Percentiles rank a stretch among this genome's conserved stretches.
Evolutionary conservation across 2,888 invertebrate genomes (phyloP).

Genomic region (Tetragnatha montana): DNA sequence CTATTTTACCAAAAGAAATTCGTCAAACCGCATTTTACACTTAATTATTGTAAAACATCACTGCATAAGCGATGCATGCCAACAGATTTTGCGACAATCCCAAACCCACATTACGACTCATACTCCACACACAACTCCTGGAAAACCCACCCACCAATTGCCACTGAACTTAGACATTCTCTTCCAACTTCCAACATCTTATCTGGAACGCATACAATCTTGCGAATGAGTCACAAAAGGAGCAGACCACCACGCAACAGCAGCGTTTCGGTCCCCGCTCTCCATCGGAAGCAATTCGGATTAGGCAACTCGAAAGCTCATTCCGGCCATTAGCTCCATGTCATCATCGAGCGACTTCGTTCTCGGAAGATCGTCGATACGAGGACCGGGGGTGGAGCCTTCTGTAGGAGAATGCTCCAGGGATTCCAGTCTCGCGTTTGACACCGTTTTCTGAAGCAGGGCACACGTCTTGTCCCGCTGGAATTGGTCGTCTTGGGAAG

Average conservation of each 20-base stretch:
- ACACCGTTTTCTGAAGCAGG: conserved; percentile 62
- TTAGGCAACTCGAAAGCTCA: background rate
- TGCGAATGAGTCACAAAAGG: background rate
- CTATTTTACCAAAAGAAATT: too few relatives aligned
- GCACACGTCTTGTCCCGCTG: conserved; percentile 22
- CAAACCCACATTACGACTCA: too few relatives aligned
- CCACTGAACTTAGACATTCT: background rate
- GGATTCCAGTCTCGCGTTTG: conserved; percentile 53
- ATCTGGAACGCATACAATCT: background rate
- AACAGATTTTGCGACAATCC: too few relatives aligned
- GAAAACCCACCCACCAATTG: background rate
- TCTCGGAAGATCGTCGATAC: background rate
- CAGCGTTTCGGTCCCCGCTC: background rate
- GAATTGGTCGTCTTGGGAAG: background rate
- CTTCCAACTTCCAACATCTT: background rate
- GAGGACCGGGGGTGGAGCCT: conserved; percentile 34
- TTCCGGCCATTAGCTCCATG: background rate
- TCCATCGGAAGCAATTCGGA: background rate
- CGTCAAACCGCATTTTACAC: too few relatives aligned
- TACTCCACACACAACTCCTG: background rate
- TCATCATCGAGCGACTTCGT: conserved; percentile 14
- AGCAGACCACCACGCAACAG: background rate
- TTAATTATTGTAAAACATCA: too few relatives aligned
- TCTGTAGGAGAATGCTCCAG: conserved; percentile 30
- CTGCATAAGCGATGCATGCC: too few relatives aligned